Conservation (phyloP, 2,888 invertebrate genomes). For the Zhuqinia jingwanae region DNA sequence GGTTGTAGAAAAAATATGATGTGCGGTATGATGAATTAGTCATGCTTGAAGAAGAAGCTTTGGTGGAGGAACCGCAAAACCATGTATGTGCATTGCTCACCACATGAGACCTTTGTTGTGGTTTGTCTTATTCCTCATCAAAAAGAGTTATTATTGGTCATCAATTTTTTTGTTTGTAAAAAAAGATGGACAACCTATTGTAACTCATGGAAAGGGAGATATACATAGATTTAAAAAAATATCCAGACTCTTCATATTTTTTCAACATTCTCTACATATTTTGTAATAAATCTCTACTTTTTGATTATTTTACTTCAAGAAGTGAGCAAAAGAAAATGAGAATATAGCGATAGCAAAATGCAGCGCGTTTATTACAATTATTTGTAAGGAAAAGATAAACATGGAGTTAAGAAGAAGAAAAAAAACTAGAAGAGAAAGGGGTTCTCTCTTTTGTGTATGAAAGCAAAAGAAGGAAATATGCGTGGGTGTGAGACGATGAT, state of each 20-base stretch:
- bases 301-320: constrained; percentile 20
- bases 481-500: constrained; percentile 47
- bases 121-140: constrained; percentile 64
- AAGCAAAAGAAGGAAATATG: constrained; percentile 51
- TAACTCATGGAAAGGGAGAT: constrained; percentile 19
- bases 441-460: too few relatives aligned
- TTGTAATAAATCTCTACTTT: constrained; percentile 31
- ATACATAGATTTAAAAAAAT: too few relatives aligned
- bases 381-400: constrained; percentile 3
- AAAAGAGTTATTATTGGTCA: constrained; percentile 67
- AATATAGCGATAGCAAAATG: not conserved
- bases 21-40: constrained; percentile 68
- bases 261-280: too few relatives aligned
- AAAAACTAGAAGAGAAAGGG: not conserved
- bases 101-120: constrained; percentile 70
- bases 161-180: constrained; percentile 54
- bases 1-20: constrained; percentile 49
- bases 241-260: too few relatives aligned
- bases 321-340: not conserved
- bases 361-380: too few relatives aligned
- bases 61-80: constrained; percentile 35
- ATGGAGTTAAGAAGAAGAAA: not conserved
- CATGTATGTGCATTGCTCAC: constrained; percentile 54
- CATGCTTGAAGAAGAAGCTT: constrained; percentile 49
- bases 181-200: constrained; percentile 42